Conservation (phyloP, 2,888 invertebrate genomes). For the Andrena trimmerana region DNA sequence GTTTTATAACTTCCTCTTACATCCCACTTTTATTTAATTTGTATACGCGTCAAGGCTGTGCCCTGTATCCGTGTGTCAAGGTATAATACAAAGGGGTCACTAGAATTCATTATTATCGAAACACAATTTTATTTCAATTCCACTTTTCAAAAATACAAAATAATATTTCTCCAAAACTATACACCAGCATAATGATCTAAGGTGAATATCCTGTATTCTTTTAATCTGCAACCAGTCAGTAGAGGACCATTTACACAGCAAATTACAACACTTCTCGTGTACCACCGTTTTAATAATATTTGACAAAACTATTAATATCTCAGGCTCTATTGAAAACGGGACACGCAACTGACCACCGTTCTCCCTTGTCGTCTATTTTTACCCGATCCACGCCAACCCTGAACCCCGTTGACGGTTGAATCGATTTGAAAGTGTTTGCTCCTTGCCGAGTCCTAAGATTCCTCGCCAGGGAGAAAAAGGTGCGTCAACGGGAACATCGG, state of each 20-base stretch:
- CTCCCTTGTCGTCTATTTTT: conserved; percentile 35
- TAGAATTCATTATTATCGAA: too few relatives aligned
- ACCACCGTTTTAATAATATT: background rate
- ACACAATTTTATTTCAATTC: too few relatives aligned
- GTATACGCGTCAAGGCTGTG: too few relatives aligned
- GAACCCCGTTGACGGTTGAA: conserved; percentile 9
- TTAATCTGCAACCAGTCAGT: background rate
- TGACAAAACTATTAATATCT: background rate
- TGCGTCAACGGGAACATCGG: conserved; percentile 39
- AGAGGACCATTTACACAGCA: background rate
- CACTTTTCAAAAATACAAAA: too few relatives aligned
- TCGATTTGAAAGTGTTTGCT: conserved; percentile 48
- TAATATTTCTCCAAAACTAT: too few relatives aligned
- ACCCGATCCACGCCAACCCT: conserved; percentile 9
- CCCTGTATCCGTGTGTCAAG: too few relatives aligned
- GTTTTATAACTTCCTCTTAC: background rate
- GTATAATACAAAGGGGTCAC: too few relatives aligned
- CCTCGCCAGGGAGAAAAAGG: conserved; percentile 19
- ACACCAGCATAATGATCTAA: too few relatives aligned
- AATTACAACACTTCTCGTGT: background rate
- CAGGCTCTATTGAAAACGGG: background rate
- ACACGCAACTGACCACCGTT: background rate
- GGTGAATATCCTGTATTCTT: background rate
- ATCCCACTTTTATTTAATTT: too few relatives aligned
- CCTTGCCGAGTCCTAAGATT: conserved; percentile 46